Percentiles rank a stretch among this genome's conserved stretches.
Evolutionary conservation across 2,797 vertebrate species (phyloP).

Genomic region (Rhabdophis nuchalis): DNA sequence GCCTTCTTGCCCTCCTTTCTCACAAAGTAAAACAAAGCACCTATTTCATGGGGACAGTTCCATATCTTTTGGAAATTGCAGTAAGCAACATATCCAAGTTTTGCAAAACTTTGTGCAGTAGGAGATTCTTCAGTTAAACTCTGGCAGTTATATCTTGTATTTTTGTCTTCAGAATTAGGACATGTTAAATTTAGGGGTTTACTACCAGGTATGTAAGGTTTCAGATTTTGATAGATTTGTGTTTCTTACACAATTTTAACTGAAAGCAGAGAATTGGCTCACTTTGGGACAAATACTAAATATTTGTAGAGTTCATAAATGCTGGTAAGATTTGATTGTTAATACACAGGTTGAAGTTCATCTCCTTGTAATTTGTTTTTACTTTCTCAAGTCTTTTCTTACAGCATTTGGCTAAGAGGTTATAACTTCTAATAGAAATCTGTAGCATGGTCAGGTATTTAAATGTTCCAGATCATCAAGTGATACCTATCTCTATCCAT

Average conservation of each 20-base stretch:
- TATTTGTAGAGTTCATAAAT: not conserved
- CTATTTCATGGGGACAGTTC: not conserved
- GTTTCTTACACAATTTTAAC: not conserved
- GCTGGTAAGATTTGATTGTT: not conserved
- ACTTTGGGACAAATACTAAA: not conserved
- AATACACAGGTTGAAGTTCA: not conserved
- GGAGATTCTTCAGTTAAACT: not conserved
- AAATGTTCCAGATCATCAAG: not conserved
- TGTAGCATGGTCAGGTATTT: not conserved
- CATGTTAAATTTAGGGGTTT: not conserved
- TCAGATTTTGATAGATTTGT: not conserved
- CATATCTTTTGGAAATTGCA: not conserved
- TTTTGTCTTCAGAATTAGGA: not conserved
- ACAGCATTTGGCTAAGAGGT: not conserved
- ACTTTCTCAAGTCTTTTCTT: not conserved
- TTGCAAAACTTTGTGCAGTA: not conserved
- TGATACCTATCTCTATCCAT: not conserved
- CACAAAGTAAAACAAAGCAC: not conserved
- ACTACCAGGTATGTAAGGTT: not conserved
- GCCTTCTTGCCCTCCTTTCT: not conserved
- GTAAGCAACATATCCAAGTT: not conserved
- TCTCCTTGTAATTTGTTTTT: not conserved
- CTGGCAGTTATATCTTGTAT: not conserved
- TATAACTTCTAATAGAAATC: not conserved
- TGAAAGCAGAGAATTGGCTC: not conserved